Evolutionary conservation across 2,888 invertebrate genomes (phyloP).

Genomic region (Tenthredo amoena): DNA sequence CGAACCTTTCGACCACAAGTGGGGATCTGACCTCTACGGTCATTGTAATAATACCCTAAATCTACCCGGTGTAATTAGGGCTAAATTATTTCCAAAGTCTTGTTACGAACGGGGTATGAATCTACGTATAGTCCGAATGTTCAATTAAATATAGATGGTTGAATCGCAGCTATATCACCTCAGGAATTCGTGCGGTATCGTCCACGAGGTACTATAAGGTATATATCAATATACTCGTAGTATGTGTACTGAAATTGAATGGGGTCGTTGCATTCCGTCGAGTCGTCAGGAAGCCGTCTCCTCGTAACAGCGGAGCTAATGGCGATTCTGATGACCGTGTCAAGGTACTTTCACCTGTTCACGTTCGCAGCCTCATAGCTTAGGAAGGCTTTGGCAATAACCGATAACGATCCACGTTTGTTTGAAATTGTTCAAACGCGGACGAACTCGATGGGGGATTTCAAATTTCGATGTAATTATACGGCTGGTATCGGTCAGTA

Average conservation of each 20-base stretch:
- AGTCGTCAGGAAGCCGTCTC: constrained; percentile 25
- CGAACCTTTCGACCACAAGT: not conserved
- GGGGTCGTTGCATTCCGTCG: constrained; percentile 25
- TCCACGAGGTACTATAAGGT: not conserved
- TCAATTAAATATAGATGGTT: constrained; percentile 11
- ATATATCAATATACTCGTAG: not conserved
- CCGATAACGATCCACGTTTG: not conserved
- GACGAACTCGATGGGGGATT: not conserved
- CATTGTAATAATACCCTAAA: not conserved
- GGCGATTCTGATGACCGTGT: constrained; percentile 27
- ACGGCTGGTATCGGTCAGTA: too few species aligned
- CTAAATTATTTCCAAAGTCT: not conserved
- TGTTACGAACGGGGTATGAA: not conserved
- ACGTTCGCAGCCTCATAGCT: constrained; percentile 14
- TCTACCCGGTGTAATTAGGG: not conserved
- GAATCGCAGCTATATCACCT: not conserved
- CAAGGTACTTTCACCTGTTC: constrained; percentile 38
- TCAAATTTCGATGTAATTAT: not conserved
- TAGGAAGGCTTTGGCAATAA: not conserved
- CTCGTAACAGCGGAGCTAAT: constrained; percentile 19
- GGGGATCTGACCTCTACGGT: not conserved
- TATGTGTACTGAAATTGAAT: constrained; percentile 24
- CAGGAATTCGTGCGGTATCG: not conserved
- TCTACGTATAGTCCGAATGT: not conserved
- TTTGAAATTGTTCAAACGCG: not conserved